These are phyloP conservation scores for Cephus sareptanus DNA, from an alignment of 2,888 invertebrate genomes.

Conservation along the genomic window DNA sequence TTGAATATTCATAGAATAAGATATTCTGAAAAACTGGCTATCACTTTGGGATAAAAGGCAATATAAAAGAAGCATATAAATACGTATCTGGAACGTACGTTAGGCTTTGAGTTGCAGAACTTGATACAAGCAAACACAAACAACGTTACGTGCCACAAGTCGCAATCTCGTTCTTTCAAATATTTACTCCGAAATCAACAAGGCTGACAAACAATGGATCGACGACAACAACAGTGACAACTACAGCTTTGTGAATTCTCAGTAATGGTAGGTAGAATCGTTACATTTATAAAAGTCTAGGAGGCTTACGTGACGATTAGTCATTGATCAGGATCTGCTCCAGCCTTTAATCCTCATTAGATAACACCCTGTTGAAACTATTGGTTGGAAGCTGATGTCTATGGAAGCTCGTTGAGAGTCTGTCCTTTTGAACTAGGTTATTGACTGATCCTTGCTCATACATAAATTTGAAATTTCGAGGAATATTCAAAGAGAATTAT, in stretches of 20 bases:
- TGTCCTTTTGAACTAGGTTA: not conserved
- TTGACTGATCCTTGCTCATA: not conserved
- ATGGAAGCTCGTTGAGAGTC: not conserved
- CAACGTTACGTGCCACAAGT: conserved; percentile 7
- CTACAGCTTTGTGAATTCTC: too few species aligned
- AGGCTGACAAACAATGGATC: not conserved
- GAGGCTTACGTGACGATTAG: not conserved
- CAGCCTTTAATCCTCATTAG: not conserved
- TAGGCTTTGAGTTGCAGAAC: not conserved
- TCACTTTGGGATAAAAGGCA: not conserved
- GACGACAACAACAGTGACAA: not conserved
- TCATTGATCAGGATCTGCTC: not conserved
- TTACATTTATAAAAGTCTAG: not conserved
- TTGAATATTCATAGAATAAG: not conserved
- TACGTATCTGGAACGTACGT: not conserved
- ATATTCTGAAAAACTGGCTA: not conserved
- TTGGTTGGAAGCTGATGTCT: not conserved
- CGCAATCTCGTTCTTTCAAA: not conserved
- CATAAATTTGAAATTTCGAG: not conserved
- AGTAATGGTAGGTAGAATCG: not conserved
- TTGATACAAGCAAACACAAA: not conserved
- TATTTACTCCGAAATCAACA: conserved; percentile 2
- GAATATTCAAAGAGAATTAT: not conserved
- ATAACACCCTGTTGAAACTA: not conserved
- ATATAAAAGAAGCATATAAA: not conserved